Evolutionary conservation across 2,888 invertebrate genomes (phyloP), one percentile per base, ranked within the genome.

Genomic region (Cylindroiulus punctatus): DNA sequence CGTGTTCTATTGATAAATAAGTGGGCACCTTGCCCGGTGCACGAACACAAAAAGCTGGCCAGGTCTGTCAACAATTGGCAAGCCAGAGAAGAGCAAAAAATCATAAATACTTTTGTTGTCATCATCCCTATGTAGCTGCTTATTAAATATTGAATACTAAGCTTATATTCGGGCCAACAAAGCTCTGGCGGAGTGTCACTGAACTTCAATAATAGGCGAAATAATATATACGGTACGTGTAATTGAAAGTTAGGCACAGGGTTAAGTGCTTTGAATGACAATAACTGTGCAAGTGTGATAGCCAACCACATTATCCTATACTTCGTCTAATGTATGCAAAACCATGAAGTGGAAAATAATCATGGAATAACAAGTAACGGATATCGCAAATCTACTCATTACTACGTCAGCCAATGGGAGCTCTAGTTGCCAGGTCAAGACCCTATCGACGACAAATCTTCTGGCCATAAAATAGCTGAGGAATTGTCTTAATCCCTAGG

Each of bases 141-240:
- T 10, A 65, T 65, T 65, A 65, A 65, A 65, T 65, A 65, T 65
- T 65, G 65, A 65, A 65, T 65, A 19, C 19, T n/a, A n/a, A 44
- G 44, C n/a, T 26, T 22, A n/a, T 65, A 65, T 65, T 65, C 65
- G 65, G 65, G 26, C 26, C 65, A 65, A 65, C 26, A 26, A 65
- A 65, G 26, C 65, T 65, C 26, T 65, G 10, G 26, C 10, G 26
- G 65, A 65, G 65, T 65, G 65, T 65, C 65, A 65, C 26, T 65
- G 65, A 65, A 65, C 65, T 65, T 65, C 26, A 26, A 65, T 22
- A 65, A 65, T 12, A 65, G 65, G 12, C 26, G n/a, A 26, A 65
- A 65, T 26, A 65, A 26, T 52, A 52, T 17, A 47, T 52, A 52
- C 52, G 52, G n/a, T 52, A 65, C 26, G 12, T 26, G 14, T 65